phyloP scores from a whole-genome alignment of 2,888 invertebrate species.

The Sminthurides aquaticus region DNA sequence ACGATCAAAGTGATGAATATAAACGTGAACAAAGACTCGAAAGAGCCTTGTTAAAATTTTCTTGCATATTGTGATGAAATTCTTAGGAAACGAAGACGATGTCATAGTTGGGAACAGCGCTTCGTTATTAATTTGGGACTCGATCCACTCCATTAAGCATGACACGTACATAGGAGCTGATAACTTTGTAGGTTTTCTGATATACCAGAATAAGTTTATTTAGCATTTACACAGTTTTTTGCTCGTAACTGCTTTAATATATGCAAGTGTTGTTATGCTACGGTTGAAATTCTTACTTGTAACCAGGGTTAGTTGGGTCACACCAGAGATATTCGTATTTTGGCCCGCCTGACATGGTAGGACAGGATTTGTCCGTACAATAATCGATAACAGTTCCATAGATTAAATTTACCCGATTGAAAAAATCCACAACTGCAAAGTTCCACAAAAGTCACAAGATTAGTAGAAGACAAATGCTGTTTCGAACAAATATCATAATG shows the following conservation, averaged over 20 bases:
- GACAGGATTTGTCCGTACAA: constrained; percentile 74
- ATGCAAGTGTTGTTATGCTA: neutral
- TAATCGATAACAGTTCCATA: constrained; percentile 82
- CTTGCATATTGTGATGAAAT: constrained; percentile 67
- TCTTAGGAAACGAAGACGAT: constrained; percentile 73
- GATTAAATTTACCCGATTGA: constrained; percentile 84
- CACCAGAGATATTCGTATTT: constrained; percentile 87
- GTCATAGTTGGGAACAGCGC: constrained; percentile 64
- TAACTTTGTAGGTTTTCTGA: constrained; percentile 66
- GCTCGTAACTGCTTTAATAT: too few relatives aligned
- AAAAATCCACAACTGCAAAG: constrained; percentile 84
- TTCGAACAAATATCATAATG: too few relatives aligned
- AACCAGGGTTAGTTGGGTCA: constrained; percentile 53
- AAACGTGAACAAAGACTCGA: constrained; percentile 86
- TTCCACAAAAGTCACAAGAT: constrained; percentile 29
- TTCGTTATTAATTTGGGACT: constrained; percentile 82
- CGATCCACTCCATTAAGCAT: constrained; percentile 84
- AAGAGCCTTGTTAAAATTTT: constrained; percentile 82
- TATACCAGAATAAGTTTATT: neutral
- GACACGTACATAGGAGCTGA: constrained; percentile 77
- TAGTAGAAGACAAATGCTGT: too few relatives aligned
- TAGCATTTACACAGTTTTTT: too few relatives aligned
- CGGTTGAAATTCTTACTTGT: constrained; percentile 45
- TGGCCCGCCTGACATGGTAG: constrained; percentile 78
- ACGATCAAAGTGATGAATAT: constrained; percentile 88